A percentile compares a stretch with the other conserved stretches of the same genome.
Conservation (phyloP, 1,140 invertebrate genomes). For the Drosophila oshimai region DNA sequence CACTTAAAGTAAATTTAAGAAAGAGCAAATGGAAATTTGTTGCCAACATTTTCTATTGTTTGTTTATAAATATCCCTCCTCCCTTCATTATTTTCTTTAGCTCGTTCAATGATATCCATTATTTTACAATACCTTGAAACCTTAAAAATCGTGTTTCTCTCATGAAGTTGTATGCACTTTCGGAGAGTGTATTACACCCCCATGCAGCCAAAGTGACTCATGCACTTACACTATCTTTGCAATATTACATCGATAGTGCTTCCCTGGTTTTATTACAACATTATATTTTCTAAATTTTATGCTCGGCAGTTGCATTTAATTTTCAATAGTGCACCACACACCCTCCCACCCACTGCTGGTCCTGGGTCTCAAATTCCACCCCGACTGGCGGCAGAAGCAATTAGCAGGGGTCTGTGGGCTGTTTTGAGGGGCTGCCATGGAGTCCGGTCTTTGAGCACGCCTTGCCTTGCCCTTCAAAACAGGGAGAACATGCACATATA, state of each 20-base stretch:
- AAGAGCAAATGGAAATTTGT: too few species aligned
- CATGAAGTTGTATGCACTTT: background rate
- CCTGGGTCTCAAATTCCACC: constrained; percentile 10
- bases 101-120: background rate
- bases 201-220: background rate
- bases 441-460: background rate
- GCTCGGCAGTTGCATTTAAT: constrained; percentile 31
- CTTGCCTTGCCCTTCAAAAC: constrained; percentile 62
- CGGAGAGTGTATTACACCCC: background rate
- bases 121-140: background rate
- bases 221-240: background rate
- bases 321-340: constrained; percentile 26
- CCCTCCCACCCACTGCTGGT: background rate
- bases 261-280: constrained; percentile 25
- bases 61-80: too few species aligned
- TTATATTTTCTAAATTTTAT: constrained; percentile 39
- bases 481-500: constrained; percentile 44
- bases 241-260: constrained; percentile 7
- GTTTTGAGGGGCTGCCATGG: background rate
- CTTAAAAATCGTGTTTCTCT: background rate
- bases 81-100: background rate
- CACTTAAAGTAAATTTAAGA: too few species aligned
- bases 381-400: constrained; percentile 22
- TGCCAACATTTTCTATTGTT: too few species aligned
- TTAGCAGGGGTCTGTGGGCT: constrained; percentile 13